Evolutionary conservation across 2,113 vertebrate genomes (phyloP).

Genomic region (Nannobrachium achirus): DNA sequence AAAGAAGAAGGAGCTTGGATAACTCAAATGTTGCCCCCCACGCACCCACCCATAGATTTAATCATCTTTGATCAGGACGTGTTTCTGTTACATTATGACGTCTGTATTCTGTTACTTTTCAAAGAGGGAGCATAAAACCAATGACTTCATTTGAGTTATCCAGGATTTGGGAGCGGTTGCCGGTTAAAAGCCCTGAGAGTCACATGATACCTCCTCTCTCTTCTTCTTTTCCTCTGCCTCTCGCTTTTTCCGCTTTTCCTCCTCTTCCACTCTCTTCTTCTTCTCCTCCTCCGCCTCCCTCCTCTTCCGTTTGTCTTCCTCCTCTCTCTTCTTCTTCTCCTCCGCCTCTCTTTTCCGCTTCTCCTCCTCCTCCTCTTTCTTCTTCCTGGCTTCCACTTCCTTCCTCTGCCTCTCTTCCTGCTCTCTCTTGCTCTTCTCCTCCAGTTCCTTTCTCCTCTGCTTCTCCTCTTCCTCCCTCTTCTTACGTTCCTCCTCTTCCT

Average conservation of each 20-base stretch:
- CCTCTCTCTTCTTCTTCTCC: conserved; percentile 12
- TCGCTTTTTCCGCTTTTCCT: conserved; percentile 22
- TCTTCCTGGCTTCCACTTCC: conserved; percentile 25
- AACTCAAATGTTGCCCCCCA: conserved; percentile 6
- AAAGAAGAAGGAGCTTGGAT: conserved; percentile 7
- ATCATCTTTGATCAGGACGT: background rate
- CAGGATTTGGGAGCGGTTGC: background rate
- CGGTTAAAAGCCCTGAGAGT: background rate
- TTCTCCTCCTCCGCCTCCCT: background rate
- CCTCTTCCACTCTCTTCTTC: conserved; percentile 11
- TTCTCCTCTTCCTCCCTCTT: conserved; percentile 46
- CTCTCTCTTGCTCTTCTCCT: conserved; percentile 25
- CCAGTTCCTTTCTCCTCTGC: conserved; percentile 29
- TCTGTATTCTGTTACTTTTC: conserved; percentile 14
- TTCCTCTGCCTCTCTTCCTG: conserved; percentile 6
- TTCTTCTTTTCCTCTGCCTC: conserved; percentile 48
- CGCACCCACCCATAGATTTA: background rate
- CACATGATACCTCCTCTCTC: conserved; percentile 58
- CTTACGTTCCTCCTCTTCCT: conserved; percentile 24
- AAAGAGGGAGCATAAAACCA: background rate
- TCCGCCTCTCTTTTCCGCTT: background rate
- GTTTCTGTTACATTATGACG: background rate
- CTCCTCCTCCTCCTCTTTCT: conserved; percentile 29
- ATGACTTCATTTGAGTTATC: conserved; percentile 20
- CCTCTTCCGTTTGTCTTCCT: background rate